Base-by-base conservation (phyloP, 1,140 invertebrate genomes). In the Magallana ariakensis region DNA sequence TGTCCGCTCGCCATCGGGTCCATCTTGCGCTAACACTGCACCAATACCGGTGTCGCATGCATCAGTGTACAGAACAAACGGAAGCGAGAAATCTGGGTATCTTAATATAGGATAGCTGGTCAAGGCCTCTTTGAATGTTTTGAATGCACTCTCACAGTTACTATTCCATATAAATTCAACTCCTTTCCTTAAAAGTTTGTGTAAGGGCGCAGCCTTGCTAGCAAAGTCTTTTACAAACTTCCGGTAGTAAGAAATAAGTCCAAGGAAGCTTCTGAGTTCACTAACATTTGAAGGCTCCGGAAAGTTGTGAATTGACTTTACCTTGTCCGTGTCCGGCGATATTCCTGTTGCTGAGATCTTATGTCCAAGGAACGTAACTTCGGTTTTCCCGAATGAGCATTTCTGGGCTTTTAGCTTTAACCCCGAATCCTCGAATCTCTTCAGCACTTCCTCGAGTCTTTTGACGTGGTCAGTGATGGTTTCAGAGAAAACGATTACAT, bases 191-290 rank as follows among this genome's bases (percentile, higher is more conserved):
- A 75, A 16, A 15, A 85, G 60, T n/a, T 85, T 57, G 87, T 84
- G 66, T 8, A 90, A 55, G 1, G 87, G 87, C 53, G 62, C 66
- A 19, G 82, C 80, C 15, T 66, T 87, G 2, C 46, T 82, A 6
- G 87, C 60, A 87, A 84, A 92, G 58, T 91, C 62, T 22, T 86
- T 83, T 13, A 89, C 33, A 87, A 91, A 92, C 53, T 83, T 85
- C 0, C 87, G 53, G 75, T 91, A 92, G 84, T 90, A 91, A 15
- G 82, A 85, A 10, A 58, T 83, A 22, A 91, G 54, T 1, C 89
- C 89, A 62, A 92, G 56, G 46, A 96, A 95, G 19, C 91, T 33
- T 53, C 94, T 86, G 0, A 95, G 66, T 66, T 87, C n/a, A 53
- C 82, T 88, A 10, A 87, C 46, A 22, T 9, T 88, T 11, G 57